Conservation (phyloP, 2,113 vertebrate genomes). For the Malaclemys terrapin region DNA sequence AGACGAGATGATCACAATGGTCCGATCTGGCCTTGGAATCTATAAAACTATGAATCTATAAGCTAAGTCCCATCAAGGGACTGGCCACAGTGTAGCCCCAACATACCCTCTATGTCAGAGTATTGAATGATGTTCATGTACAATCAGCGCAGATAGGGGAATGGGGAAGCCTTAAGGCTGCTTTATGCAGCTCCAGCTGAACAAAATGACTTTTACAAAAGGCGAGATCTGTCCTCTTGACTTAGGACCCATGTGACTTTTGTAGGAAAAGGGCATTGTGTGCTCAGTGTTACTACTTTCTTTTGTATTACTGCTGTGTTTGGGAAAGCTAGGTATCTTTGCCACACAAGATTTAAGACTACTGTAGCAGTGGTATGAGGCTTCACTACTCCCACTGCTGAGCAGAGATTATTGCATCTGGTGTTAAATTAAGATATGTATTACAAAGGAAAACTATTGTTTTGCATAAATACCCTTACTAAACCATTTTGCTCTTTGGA, state of each 20-base stretch:
- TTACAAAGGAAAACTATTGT: background rate
- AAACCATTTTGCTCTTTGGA: background rate
- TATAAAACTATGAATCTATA: too few species aligned
- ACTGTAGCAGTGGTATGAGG: background rate
- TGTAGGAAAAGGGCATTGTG: background rate
- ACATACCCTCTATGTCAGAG: background rate
- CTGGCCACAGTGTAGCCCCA: accelerated
- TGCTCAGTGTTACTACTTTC: background rate
- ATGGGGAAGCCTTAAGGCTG: background rate
- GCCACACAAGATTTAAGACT: background rate
- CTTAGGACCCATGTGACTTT: background rate
- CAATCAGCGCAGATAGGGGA: background rate
- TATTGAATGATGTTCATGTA: background rate
- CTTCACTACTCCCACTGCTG: background rate
- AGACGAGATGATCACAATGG: too few species aligned
- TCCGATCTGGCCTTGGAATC: too few species aligned
- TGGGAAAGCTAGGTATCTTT: background rate
- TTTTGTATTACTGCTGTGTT: background rate
- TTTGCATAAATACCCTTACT: conserved; percentile 1
- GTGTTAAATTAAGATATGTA: background rate
- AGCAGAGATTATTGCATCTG: conserved; percentile 4
- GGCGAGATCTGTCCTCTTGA: background rate
- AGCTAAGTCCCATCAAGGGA: too few species aligned
- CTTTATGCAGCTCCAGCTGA: background rate
- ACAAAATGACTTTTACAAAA: background rate